These are phyloP conservation scores for Perccottus glenii DNA, from an alignment of 2,113 vertebrate species.

Conservation along the genomic window DNA sequence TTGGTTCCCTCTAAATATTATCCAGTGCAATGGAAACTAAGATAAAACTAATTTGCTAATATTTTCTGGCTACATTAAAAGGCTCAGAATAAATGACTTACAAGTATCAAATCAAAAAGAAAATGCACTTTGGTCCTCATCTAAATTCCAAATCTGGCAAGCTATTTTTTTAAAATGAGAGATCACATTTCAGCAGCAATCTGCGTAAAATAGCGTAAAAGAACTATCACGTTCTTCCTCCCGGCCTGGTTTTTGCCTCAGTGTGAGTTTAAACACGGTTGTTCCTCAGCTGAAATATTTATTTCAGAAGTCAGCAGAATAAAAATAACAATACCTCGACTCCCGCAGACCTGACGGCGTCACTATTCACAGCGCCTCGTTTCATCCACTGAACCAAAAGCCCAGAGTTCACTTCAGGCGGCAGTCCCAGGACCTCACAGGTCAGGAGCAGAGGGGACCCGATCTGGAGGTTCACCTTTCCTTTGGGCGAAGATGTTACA, in stretches of 20 bases:
- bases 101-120: too few relatives aligned
- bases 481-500: constrained; percentile 74
- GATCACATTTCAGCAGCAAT: too few relatives aligned
- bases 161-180: too few relatives aligned
- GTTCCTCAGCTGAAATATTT: neutral
- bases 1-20: too few relatives aligned
- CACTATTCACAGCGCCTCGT: constrained; percentile 55
- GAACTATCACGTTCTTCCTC: too few relatives aligned
- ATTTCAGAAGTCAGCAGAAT: neutral
- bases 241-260: neutral
- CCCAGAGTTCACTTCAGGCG: constrained; percentile 63
- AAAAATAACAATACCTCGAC: constrained; percentile 62
- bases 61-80: too few relatives aligned
- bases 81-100: too few relatives aligned
- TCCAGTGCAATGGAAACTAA: too few relatives aligned
- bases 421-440: constrained; percentile 81
- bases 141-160: too few relatives aligned
- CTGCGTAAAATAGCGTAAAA: too few relatives aligned
- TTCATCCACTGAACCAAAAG: constrained; percentile 80
- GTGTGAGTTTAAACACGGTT: neutral
- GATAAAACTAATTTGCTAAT: too few relatives aligned
- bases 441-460: constrained; percentile 79
- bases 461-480: constrained; percentile 68
- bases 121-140: too few relatives aligned
- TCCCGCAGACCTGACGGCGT: constrained; percentile 29